A percentile compares a stretch with the other conserved stretches of the same genome.
These are phyloP conservation scores for Carposina sasakii DNA, from an alignment of 1,140 invertebrate genomes.

Conservation along the genomic window DNA sequence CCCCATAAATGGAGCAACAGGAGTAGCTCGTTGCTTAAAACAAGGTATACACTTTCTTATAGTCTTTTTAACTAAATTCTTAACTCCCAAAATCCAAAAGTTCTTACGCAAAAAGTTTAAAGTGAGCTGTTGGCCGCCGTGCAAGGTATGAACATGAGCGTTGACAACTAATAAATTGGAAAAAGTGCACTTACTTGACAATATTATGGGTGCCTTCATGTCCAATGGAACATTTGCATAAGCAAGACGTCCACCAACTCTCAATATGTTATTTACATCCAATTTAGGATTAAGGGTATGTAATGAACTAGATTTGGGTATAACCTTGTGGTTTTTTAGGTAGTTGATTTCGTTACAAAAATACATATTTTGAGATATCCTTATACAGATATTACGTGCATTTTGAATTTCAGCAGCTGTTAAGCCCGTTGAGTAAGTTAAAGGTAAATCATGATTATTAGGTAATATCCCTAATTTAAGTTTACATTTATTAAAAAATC, in stretches of 20 bases:
- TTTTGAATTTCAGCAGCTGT: too few species aligned
- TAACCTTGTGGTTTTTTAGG: background rate
- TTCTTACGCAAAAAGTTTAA: conserved; percentile 11
- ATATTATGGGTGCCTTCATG: background rate
- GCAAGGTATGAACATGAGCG: conserved; percentile 13
- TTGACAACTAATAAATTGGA: conserved; percentile 14
- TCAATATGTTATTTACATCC: background rate
- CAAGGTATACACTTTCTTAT: conserved; percentile 23
- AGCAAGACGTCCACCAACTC: background rate
- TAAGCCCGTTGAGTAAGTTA: too few species aligned
- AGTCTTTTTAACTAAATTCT: conserved; percentile 6
- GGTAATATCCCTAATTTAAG: too few species aligned
- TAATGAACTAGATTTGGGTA: background rate
- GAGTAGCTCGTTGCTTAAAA: conserved; percentile 4
- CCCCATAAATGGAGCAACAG: conserved; percentile 17
- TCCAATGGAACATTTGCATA: background rate
- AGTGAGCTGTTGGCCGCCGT: conserved; percentile 14
- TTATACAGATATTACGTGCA: too few species aligned
- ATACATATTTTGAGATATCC: too few species aligned
- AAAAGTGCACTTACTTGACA: background rate
- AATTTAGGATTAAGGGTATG: background rate
- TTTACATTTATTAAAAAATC: too few species aligned
- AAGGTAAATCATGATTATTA: too few species aligned
- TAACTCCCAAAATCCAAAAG: conserved; percentile 21
- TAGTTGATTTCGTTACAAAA: too few species aligned